These are phyloP conservation scores for Ptiloglossa arizonensis DNA, from an alignment of 1,140 invertebrate species.

Conservation along the genomic window DNA sequence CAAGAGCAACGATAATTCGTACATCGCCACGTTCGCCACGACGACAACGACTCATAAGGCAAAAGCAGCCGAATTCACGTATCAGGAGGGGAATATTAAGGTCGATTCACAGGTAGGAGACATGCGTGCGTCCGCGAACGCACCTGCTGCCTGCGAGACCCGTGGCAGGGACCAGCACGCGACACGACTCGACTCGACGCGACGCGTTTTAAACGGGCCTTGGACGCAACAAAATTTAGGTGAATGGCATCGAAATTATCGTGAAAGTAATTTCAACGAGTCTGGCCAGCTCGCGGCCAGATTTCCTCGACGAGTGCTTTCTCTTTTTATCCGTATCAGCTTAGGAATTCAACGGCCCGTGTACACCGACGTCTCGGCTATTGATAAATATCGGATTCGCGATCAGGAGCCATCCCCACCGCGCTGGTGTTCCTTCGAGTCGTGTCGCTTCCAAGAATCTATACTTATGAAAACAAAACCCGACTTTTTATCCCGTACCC, in stretches of 20 bases:
- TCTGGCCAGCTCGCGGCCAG: conserved; percentile 34
- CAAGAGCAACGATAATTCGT: too few relatives aligned
- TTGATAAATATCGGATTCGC: too few relatives aligned
- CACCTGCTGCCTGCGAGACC: conserved; percentile 56
- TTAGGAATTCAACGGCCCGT: too few relatives aligned
- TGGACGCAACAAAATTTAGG: conserved; percentile 60
- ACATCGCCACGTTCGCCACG: too few relatives aligned
- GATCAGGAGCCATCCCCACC: too few relatives aligned
- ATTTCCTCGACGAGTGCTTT: conserved; percentile 51
- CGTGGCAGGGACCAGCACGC: conserved; percentile 40
- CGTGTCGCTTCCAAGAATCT: too few relatives aligned
- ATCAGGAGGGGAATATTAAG: conserved; percentile 32
- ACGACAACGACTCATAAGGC: background rate
- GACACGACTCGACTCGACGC: conserved; percentile 47
- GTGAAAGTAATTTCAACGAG: conserved; percentile 52
- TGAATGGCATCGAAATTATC: conserved; percentile 65
- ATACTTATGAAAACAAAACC: too few relatives aligned
- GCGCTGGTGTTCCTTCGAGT: too few relatives aligned
- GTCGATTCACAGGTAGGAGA: conserved; percentile 27
- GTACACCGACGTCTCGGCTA: too few relatives aligned
- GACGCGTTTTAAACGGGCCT: too few relatives aligned
- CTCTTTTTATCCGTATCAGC: too few relatives aligned
- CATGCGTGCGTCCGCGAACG: conserved; percentile 14
- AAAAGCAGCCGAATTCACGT: background rate
- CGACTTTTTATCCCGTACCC: too few relatives aligned